A percentile compares a stretch with the other conserved stretches of the same genome.
phyloP scores from a whole-genome alignment of 2,113 vertebrate genomes.

The Sakesphorus luctuosus region DNA sequence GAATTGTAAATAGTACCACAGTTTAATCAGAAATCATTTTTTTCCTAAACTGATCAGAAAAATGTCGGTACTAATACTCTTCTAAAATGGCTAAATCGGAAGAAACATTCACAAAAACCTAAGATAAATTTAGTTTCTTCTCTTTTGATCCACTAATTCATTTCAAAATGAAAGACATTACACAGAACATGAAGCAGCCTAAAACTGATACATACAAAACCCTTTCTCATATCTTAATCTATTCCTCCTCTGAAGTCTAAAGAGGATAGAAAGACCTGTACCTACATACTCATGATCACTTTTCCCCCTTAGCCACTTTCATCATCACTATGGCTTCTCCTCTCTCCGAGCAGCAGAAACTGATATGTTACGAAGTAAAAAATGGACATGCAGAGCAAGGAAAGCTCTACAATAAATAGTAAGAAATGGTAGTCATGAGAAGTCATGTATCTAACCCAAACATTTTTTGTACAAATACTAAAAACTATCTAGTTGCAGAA shows the following conservation, averaged over 20 bases:
- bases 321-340: neutral
- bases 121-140: neutral
- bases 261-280: neutral
- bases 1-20: neutral
- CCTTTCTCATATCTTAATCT: neutral
- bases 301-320: neutral
- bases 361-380: neutral
- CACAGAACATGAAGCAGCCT: neutral
- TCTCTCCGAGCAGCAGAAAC: neutral
- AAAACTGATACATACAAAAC: neutral
- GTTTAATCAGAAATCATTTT: neutral
- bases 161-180: neutral
- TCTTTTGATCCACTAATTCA: neutral
- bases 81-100: neutral
- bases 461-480: neutral
- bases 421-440: neutral
- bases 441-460: neutral
- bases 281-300: neutral
- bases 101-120: neutral
- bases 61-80: neutral
- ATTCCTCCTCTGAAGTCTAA: neutral
- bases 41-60: neutral
- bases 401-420: neutral
- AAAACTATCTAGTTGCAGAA: neutral
- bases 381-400: neutral